Evolutionary conservation across 2,888 invertebrate genomes (phyloP), one percentile per base, ranked within the genome.

Genomic region (Tryphoninae sp.): DNA sequence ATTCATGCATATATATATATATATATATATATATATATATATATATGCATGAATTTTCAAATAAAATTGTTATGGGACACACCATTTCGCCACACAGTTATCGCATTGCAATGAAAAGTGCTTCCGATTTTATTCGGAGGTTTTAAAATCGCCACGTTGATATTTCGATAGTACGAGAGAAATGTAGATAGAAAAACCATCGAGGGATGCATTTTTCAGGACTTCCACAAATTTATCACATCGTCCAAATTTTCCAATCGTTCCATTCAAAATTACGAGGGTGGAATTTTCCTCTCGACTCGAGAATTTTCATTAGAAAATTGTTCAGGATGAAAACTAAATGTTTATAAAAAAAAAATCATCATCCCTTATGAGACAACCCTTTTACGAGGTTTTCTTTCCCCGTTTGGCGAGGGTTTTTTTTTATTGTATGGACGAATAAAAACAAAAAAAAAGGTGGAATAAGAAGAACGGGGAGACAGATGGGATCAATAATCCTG

Each of bases 11-110:
- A 19, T 19, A 19, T 1, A 19, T 19, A 19, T 0, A 26, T 26
- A 26, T 3, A 2, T 26, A 4, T 26, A 26, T 26, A 26, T 26
- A 33, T 33, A 33, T 33, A 0, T 33, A 33, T 33, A 33, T 6
- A 33, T 33, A 2, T 33, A 33, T 16, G 2, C 16, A 64, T 64
- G 53, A 7, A 33, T 68, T 71, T 9, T 40, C 68, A 67, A 67
- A 77, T 77, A 62, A 77, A 80, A 73, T 80, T 72, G 55, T 77
- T 73, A 68, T 73, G 16, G 72, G 59, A 13, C 49, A 26, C 22
- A 55, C 49, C 33, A 53, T 33, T 9, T n/a, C 16, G 7, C 61
- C 22, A 16, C 26, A 59, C n/a, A 40, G 49, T 75, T 67, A 67
- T 53, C 16, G 61, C 16, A 19, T 26, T 33, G 42, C 45, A 65